A percentile compares a stretch with the other conserved stretches of the same genome.
Conservation (phyloP, 2,797 vertebrate species). For the Alauda arvensis region DNA sequence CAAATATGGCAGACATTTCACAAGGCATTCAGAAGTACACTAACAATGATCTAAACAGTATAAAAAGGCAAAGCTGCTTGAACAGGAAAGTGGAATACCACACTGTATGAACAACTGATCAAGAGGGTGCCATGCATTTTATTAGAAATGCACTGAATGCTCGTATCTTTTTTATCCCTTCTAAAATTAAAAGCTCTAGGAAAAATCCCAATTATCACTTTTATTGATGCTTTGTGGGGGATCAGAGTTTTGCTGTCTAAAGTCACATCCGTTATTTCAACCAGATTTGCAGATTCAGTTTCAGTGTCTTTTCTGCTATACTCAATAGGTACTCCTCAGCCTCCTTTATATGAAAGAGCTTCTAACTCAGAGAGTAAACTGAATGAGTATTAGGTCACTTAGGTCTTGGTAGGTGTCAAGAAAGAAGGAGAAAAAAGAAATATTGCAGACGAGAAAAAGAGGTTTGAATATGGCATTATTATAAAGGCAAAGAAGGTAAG, state of each 20-base stretch:
- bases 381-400: background rate
- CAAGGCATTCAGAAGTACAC: background rate
- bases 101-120: background rate
- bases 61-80: background rate
- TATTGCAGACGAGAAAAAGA: background rate
- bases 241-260: background rate
- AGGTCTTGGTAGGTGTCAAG: background rate
- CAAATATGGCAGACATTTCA: background rate
- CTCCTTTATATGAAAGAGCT: background rate
- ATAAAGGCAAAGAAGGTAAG: background rate
- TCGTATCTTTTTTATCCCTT: background rate
- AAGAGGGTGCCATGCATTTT: background rate
- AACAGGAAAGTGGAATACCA: background rate
- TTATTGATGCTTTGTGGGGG: background rate
- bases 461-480: background rate
- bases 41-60: background rate
- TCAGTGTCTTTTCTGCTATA: background rate
- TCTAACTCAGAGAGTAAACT: background rate
- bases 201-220: background rate
- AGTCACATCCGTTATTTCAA: background rate
- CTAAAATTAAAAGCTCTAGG: background rate
- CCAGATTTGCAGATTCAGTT: background rate
- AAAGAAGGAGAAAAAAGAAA: background rate
- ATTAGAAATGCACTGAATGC: background rate
- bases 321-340: background rate